phyloP scores from a whole-genome alignment of 2,797 vertebrate species.

The Thalassophryne amazonica region DNA sequence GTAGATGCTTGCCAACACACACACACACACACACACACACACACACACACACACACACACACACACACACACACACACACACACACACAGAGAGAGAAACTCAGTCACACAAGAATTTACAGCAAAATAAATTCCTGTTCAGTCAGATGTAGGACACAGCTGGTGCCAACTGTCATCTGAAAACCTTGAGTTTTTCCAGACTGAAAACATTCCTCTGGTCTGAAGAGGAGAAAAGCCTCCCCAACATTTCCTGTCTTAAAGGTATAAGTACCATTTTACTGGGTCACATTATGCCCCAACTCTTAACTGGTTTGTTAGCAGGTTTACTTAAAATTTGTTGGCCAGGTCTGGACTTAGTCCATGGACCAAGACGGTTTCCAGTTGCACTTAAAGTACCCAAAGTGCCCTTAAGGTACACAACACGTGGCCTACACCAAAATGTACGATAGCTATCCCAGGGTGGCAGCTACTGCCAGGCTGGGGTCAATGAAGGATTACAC shows the following conservation, averaged over 20 bases:
- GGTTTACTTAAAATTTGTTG: too few species aligned
- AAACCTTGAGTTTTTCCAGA: slow-evolving; percentile 31
- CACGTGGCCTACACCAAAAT: too few species aligned
- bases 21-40: not conserved
- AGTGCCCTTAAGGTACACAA: too few species aligned
- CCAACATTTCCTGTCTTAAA: not conserved
- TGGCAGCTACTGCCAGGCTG: too few species aligned
- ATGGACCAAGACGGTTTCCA: too few species aligned
- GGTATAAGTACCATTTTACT: not conserved
- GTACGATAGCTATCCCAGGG: too few species aligned
- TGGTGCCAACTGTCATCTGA: slow-evolving; percentile 40
- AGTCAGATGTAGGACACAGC: slow-evolving; percentile 11
- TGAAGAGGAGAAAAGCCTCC: not conserved
- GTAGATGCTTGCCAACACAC: not conserved
- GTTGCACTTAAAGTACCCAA: too few species aligned
- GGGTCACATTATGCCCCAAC: too few species aligned
- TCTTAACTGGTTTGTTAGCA: too few species aligned
- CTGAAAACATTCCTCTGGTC: slow-evolving; percentile 40
- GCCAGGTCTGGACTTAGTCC: too few species aligned
- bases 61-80: not conserved
- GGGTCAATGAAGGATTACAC: too few species aligned
- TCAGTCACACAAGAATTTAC: slow-evolving; percentile 25
- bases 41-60: not conserved
- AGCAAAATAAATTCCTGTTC: slow-evolving; percentile 48
- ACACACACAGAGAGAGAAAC: not conserved